These are phyloP conservation scores for Tortricodes alternella DNA, from an alignment of 2,888 invertebrate genomes.

Conservation along the genomic window DNA sequence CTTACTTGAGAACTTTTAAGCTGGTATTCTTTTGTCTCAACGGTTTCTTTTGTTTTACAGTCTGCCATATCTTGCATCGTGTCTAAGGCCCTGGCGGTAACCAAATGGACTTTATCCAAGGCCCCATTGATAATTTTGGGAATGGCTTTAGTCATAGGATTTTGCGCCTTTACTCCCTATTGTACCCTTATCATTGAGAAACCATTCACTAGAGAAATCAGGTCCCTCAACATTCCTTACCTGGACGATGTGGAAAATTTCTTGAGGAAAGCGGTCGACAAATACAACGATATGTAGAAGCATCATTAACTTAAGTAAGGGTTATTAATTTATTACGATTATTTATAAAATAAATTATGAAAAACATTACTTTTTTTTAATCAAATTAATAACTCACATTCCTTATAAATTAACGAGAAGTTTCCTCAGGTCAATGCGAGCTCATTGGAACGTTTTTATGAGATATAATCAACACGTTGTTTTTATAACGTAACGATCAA, in stretches of 20 bases:
- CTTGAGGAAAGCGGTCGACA: slow-evolving; percentile 40
- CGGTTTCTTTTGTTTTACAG: slow-evolving; percentile 35
- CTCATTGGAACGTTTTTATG: too few relatives aligned
- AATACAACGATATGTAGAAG: slow-evolving; percentile 39
- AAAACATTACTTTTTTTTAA: not conserved
- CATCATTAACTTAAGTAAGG: not conserved
- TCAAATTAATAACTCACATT: too few relatives aligned
- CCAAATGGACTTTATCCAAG: slow-evolving; percentile 61
- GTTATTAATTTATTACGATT: slow-evolving; percentile 9
- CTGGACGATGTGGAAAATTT: slow-evolving; percentile 43
- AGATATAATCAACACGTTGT: too few relatives aligned
- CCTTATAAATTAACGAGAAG: too few relatives aligned
- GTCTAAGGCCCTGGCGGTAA: slow-evolving; percentile 43
- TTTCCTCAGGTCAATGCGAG: too few relatives aligned
- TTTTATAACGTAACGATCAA: too few relatives aligned
- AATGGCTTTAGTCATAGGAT: slow-evolving; percentile 69
- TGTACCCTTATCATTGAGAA: slow-evolving; percentile 77
- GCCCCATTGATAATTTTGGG: slow-evolving; percentile 53
- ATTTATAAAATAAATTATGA: slow-evolving; percentile 11
- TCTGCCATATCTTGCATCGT: slow-evolving; percentile 38
- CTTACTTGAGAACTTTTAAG: not conserved
- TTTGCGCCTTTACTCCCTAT: slow-evolving; percentile 81
- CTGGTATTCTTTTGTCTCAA: not conserved
- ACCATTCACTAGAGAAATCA: slow-evolving; percentile 52
- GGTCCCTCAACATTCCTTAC: slow-evolving; percentile 67